phyloP scores from a whole-genome alignment of 1,140 invertebrate genomes.

The Melitaea cinxia region DNA sequence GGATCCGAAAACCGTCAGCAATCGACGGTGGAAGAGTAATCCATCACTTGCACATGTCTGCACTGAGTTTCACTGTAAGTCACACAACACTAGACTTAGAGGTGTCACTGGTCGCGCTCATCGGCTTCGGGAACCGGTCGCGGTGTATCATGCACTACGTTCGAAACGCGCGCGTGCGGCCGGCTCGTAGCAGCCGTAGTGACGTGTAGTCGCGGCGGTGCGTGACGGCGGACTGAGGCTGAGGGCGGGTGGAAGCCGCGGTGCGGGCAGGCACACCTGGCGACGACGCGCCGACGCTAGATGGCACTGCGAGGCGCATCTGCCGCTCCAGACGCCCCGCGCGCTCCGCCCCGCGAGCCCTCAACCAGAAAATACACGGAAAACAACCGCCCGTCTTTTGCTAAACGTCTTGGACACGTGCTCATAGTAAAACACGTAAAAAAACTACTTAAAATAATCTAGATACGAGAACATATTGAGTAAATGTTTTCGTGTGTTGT shows the following conservation, averaged over 20 bases:
- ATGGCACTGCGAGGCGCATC: constrained; percentile 77
- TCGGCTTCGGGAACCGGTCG: constrained; percentile 72
- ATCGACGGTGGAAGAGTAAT: constrained; percentile 67
- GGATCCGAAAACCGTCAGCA: constrained; percentile 71
- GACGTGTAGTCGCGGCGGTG: constrained; percentile 67
- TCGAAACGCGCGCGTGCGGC: constrained; percentile 75
- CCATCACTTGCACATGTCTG: constrained; percentile 75
- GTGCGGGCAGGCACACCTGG: constrained; percentile 74
- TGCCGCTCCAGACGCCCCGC: constrained; percentile 53
- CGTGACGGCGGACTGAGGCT: constrained; percentile 78
- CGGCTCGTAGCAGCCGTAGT: constrained; percentile 56
- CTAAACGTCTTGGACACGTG: constrained; percentile 69
- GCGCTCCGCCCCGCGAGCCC: constrained; percentile 44
- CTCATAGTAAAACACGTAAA: constrained; percentile 56
- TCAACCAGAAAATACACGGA: constrained; percentile 74
- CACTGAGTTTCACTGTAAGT: constrained; percentile 79
- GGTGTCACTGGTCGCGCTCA: constrained; percentile 76
- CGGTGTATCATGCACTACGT: constrained; percentile 73
- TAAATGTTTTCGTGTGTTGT: constrained; percentile 4
- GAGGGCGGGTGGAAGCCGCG: constrained; percentile 70
- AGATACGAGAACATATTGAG: constrained; percentile 38
- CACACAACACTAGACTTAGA: constrained; percentile 70
- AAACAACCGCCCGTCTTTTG: constrained; percentile 70
- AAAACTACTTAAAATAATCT: constrained; percentile 61
- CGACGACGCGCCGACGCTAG: constrained; percentile 57